Evolutionary conservation across 2,888 invertebrate genomes (phyloP), one percentile per base, ranked within the genome.

Genomic region (Leuctra nigra): DNA sequence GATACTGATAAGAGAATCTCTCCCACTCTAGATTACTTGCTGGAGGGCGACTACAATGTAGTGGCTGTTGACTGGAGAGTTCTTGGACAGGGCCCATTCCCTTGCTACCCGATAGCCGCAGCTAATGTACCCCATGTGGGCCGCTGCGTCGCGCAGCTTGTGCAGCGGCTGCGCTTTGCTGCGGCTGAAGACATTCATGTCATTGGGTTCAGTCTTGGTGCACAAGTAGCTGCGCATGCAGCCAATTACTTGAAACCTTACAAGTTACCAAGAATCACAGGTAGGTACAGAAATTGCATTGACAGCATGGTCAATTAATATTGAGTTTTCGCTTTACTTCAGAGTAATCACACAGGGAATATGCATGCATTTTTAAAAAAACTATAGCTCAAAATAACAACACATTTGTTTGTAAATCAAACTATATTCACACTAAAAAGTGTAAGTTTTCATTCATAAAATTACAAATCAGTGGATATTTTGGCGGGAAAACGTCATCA

Each of bases 191-290:
- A 44, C 23, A 44, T 67, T 14, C 65, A 65, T 39, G 58, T 64
- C 29, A 57, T 67, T 9, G 68, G 69, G 9, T 67, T 66, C 61
- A 66, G 66, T 33, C 46, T 69, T 29, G 69, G 68, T 23, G 63
- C 66, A 13, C 69, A 69, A 54, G 66, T 68, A 6, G 64, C 62
- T 3, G 68, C 68, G 11, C 62, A 63, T 53, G 60, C 66, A 4
- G 65, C 64, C 3, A 22, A 52, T 0, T 55, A 61, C 18, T 14
- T 61, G 4, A 52, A 25, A 24, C 50, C 55, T 9, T 38, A 39
- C n/a, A 13, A 22, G 18, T n/a, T 54, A 23, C 44, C 55, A 2
- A 44, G 59, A 36, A 55, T 61, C 23, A 59, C 61, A 20, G 60
- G 60, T 60, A 48, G 4, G 41, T 29, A 11, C 6, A 29, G 7